Evolutionary conservation across 2,888 invertebrate genomes (phyloP).

Genomic region (Andrena flavipes): DNA sequence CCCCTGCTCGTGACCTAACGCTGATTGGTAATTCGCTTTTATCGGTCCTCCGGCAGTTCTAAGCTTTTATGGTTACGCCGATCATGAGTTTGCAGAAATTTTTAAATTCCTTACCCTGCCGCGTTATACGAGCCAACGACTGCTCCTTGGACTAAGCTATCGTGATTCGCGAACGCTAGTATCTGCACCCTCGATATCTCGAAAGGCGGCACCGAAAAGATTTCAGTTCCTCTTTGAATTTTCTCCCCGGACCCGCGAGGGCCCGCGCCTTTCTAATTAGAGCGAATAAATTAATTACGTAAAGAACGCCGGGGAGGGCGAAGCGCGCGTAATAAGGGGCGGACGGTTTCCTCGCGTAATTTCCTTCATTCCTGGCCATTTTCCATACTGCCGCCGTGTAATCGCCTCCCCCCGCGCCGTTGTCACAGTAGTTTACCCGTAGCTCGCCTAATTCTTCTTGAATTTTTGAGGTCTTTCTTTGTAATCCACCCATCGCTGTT

Average conservation of each 20-base stretch:
- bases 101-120: conserved; percentile 19
- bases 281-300: conserved; percentile 29
- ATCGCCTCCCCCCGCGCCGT: conserved; percentile 1
- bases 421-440: not conserved
- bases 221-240: conserved; percentile 26
- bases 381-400: conserved; percentile 14
- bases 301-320: not conserved
- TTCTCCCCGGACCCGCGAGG: not conserved
- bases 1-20: conserved; percentile 23
- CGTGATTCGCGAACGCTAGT: not conserved
- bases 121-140: not conserved
- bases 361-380: conserved; percentile 22
- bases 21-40: conserved; percentile 52
- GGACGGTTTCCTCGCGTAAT: not conserved
- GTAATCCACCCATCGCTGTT: too few relatives aligned
- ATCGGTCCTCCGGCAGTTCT: conserved; percentile 36
- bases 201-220: not conserved
- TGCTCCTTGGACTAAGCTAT: not conserved
- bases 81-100: conserved; percentile 29
- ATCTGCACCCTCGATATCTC: not conserved
- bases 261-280: not conserved
- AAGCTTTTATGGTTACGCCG: conserved; percentile 26
- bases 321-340: not conserved
- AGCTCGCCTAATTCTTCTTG: conserved; percentile 19
- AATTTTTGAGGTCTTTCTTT: not conserved